Evolutionary conservation across 2,888 invertebrate species (phyloP), one percentile per base, ranked within the genome.

Genomic region (Drosophila yooni): DNA sequence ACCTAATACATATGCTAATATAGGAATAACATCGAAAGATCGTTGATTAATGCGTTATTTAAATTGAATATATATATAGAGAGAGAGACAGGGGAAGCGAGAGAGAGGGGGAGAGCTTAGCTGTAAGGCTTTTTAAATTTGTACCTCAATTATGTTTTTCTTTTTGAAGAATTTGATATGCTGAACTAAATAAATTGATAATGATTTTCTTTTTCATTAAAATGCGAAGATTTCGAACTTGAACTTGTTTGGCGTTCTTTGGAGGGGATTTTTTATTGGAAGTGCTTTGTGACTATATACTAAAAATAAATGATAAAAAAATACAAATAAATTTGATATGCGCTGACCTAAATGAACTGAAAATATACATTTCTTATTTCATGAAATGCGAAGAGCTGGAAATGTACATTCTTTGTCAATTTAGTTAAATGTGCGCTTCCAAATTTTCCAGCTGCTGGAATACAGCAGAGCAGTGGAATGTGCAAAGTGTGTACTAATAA

Each of bases 71-170:
- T 25, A 21, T 21, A 21, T 46, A 40, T 10, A 40, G 8, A 38
- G 0, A 40, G 5, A 43, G 2, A 43, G 21, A 2, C 43, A 21
- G 7, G 2, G 31, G 31, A 31, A 8, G n/a, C n/a, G 21, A 46
- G 13, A 21, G 34, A 18, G 15, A 3, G 18, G 13, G 36, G 31
- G 54, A 82, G 74, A 70, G 82, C 69, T 56, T 85, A 88, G 90
- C 67, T 76, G 11, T 90, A 90, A 84, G 89, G 71, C 89, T 86
- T 85, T 78, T 90, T 88, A 82, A 86, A 89, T 89, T 88, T 90
- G 78, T 89, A 90, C 83, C 89, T 88, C 78, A 83, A 56, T 71
- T 70, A 69, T 88, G 76, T 76, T 88, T 78, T 82, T 79, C 71
- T 71, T 79, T 75, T 57, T 86, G 70, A 87, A 73, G 76, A 83